Conservation (phyloP, 2,113 vertebrate genomes). For the Prochilodus magdalenae region DNA sequence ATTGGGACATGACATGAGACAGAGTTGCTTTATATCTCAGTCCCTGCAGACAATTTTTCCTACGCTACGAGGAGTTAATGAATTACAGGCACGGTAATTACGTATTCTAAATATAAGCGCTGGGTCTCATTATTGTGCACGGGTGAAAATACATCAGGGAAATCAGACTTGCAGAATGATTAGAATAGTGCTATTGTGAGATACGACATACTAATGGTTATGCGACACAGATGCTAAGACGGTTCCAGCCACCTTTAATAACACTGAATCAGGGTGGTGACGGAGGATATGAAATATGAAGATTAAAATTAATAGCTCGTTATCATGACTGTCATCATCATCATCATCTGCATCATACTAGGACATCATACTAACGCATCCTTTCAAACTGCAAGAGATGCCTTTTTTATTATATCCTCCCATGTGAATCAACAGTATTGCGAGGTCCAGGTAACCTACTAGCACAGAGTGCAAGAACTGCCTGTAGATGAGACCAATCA, state of each 20-base stretch:
- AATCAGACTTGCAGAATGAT: conserved; percentile 34
- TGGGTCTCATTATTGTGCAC: conserved; percentile 44
- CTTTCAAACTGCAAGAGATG: too few relatives aligned
- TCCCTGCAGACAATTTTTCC: conserved; percentile 55
- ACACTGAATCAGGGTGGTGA: background rate
- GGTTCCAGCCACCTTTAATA: background rate
- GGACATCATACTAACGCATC: too few relatives aligned
- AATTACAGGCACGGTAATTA: conserved; percentile 55
- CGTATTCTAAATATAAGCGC: conserved; percentile 58
- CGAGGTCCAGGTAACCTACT: too few relatives aligned
- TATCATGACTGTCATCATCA: background rate
- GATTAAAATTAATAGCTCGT: conserved; percentile 13
- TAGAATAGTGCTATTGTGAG: conserved; percentile 19
- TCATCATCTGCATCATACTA: background rate
- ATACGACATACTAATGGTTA: background rate
- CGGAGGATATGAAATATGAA: background rate
- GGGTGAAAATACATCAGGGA: conserved; percentile 47
- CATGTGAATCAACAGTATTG: too few relatives aligned
- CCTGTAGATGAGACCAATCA: too few relatives aligned
- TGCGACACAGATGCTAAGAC: background rate
- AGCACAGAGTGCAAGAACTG: too few relatives aligned
- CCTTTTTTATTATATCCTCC: too few relatives aligned
- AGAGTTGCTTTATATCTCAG: conserved; percentile 20
- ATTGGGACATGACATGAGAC: conserved; percentile 31
- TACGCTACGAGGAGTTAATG: conserved; percentile 46